Percentiles rank a stretch among this genome's conserved stretches.
These are phyloP conservation scores for Epizoanthus stellaris DNA, from an alignment of 92 coral and sea anemone species.

Conservation along the genomic window DNA sequence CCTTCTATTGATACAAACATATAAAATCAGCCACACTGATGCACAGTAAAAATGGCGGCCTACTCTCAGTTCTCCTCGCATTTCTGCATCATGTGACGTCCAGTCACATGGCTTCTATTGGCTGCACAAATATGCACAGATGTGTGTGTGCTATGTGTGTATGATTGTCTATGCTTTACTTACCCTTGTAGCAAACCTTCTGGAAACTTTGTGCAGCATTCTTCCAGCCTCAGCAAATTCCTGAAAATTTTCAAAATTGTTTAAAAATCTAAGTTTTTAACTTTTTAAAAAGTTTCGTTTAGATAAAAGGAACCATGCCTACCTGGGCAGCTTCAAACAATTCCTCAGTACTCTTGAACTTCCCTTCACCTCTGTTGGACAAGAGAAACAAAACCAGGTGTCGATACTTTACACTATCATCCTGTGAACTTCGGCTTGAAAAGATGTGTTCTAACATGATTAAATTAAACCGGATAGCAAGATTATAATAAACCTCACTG, in stretches of 20 bases:
- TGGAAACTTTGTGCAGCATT: constrained; percentile 80
- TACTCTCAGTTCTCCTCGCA: neutral
- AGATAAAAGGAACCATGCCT: neutral
- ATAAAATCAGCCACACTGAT: neutral
- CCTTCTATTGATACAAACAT: too few species aligned
- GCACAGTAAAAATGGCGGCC: neutral
- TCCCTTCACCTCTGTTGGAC: constrained; percentile 81
- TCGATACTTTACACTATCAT: too few species aligned
- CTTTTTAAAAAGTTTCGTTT: too few species aligned
- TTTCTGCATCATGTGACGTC: neutral
- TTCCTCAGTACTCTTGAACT: constrained; percentile 79
- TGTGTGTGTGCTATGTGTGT: too few species aligned
- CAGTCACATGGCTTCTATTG: neutral
- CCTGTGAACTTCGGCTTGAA: too few species aligned
- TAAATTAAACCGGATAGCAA: too few species aligned
- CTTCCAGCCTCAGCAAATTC: constrained; percentile 88
- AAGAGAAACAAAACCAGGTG: neutral
- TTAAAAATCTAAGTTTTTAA: neutral
- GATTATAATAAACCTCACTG: too few species aligned
- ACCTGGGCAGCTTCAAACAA: constrained; percentile 91
- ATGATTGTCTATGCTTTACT: neutral
- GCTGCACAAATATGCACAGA: too few species aligned
- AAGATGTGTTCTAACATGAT: too few species aligned
- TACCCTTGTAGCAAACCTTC: constrained; percentile 82
- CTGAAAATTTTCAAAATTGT: constrained; percentile 36